A percentile compares a stretch with the other conserved stretches of the same genome.
phyloP scores from a whole-genome alignment of 2,797 vertebrate species.

The Mycteria americana region DNA sequence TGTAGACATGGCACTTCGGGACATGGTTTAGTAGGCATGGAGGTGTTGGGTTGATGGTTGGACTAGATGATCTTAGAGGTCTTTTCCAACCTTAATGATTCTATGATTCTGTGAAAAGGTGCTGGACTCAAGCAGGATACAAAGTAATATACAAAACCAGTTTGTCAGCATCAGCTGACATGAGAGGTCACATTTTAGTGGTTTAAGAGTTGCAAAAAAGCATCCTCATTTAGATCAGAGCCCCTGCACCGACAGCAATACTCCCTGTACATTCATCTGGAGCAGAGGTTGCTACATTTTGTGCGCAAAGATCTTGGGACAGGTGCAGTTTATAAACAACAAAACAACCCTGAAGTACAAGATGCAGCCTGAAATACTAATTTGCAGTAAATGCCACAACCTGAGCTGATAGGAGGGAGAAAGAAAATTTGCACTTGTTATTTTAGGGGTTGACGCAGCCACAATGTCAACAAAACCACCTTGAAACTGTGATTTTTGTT shows the following conservation, averaged over 20 bases:
- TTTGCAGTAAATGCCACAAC: neutral
- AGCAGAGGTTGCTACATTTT: neutral
- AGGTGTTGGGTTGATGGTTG: too few relatives aligned
- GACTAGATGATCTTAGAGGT: too few relatives aligned
- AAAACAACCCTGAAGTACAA: neutral
- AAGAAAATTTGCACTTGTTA: neutral
- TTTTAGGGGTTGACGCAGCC: neutral
- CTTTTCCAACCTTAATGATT: too few relatives aligned
- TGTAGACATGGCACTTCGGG: too few relatives aligned
- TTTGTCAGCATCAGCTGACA: neutral
- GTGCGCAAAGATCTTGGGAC: neutral
- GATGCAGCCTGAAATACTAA: neutral
- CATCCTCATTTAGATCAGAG: neutral
- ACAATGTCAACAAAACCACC: neutral
- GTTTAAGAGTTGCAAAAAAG: neutral
- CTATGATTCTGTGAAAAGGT: neutral
- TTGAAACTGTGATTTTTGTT: neutral
- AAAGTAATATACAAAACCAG: neutral
- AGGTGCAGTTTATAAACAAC: neutral
- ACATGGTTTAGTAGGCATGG: too few relatives aligned
- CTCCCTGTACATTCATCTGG: neutral
- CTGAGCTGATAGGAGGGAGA: neutral
- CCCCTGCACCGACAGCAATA: accelerated
- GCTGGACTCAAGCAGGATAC: neutral
- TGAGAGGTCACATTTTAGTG: neutral